Evolutionary conservation across 2,113 vertebrate species (phyloP).

Genomic region (Oenanthe oenanthe): DNA sequence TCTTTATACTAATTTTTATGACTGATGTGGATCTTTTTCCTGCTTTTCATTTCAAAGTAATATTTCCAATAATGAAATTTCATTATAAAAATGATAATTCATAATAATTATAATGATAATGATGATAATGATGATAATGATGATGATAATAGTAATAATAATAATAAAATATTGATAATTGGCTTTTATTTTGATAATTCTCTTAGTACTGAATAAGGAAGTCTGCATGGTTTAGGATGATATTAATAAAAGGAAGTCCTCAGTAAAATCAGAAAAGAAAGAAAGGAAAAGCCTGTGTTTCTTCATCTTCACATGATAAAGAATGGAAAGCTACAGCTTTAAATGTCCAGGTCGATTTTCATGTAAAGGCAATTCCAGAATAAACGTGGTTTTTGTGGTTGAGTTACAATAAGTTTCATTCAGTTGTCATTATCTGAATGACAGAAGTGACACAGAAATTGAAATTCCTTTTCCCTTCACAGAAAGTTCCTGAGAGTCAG

Average conservation of each 20-base stretch:
- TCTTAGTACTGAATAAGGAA: background rate
- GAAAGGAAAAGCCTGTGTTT: background rate
- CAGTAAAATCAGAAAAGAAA: background rate
- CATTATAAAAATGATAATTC: background rate
- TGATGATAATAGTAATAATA: too few relatives aligned
- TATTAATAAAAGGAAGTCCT: background rate
- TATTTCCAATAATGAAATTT: background rate
- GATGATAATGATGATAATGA: too few relatives aligned
- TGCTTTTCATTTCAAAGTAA: background rate
- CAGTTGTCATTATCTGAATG: background rate
- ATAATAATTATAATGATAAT: too few relatives aligned
- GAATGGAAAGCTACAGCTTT: background rate
- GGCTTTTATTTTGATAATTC: background rate
- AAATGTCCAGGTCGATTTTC: background rate
- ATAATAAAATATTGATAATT: too few relatives aligned
- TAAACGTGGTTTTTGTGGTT: background rate
- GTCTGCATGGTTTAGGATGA: background rate
- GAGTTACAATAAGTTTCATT: background rate
- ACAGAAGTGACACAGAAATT: background rate
- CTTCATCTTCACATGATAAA: background rate
- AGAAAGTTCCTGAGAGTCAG: background rate
- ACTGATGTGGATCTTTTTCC: background rate
- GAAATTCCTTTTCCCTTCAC: background rate
- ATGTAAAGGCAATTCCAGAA: background rate
- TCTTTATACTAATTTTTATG: background rate